Conservation (phyloP, 2,888 invertebrate species). For the Diabrotica balteata region DNA sequence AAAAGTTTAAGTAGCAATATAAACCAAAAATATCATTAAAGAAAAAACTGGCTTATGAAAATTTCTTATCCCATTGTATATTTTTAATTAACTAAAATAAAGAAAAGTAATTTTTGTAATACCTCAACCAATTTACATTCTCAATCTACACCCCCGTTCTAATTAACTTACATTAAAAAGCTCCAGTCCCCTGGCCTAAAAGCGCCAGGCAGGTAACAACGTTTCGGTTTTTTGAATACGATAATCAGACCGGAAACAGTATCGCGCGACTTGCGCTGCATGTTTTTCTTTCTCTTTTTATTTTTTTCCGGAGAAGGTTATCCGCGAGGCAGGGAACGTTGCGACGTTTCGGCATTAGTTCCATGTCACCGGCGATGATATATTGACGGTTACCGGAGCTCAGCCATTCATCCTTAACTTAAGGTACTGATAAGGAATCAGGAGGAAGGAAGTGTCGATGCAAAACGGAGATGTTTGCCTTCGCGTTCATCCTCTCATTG, state of each 20-base stretch:
- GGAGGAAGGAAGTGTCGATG: constrained; percentile 45
- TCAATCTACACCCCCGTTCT: no score
- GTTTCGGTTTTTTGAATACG: neutral
- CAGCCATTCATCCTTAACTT: constrained; percentile 47
- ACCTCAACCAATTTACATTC: no score
- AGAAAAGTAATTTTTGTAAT: no score
- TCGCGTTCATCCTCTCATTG: constrained; percentile 20
- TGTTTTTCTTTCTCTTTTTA: constrained; percentile 14
- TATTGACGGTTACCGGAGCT: constrained; percentile 49
- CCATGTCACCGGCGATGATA: constrained; percentile 46
- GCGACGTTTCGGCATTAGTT: constrained; percentile 41
- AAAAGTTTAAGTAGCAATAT: no score
- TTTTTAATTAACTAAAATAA: no score
- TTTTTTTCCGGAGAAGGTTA: constrained; percentile 32
- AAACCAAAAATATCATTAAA: no score
- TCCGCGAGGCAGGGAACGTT: constrained; percentile 24
- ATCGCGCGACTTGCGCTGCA: neutral
- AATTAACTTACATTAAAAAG: no score
- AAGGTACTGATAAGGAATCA: constrained; percentile 48
- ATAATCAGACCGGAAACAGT: neutral
- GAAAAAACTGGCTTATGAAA: no score
- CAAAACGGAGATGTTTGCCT: constrained; percentile 38
- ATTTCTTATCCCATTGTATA: no score
- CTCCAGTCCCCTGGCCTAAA: no score
- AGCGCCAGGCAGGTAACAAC: neutral